A percentile compares a stretch with the other conserved stretches of the same genome.
phyloP scores from a whole-genome alignment of 2,888 invertebrate species.

The Polydrusus tereticollis region DNA sequence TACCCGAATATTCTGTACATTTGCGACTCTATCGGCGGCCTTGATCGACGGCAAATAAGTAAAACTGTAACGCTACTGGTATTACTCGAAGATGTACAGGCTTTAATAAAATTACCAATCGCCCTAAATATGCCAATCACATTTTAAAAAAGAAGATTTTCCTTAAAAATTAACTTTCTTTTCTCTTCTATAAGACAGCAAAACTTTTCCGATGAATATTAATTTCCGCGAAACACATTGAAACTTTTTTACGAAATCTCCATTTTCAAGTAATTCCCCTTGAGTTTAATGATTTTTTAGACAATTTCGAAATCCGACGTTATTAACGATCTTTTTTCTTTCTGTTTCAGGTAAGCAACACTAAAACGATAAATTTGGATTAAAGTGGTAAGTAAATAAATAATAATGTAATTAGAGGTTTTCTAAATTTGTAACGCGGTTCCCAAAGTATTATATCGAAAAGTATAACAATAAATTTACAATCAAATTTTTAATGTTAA shows the following conservation, averaged over 20 bases:
- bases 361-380: background rate
- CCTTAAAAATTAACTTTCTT: background rate
- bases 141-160: background rate
- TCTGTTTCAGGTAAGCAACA: conserved; percentile 3
- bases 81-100: no score
- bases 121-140: no score
- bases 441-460: no score
- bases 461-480: no score
- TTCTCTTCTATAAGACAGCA: background rate
- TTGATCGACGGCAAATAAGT: no score
- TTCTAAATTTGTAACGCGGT: no score
- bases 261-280: background rate
- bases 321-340: conserved; percentile 7
- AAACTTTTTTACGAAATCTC: background rate
- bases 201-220: conserved; percentile 1
- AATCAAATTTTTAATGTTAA: no score
- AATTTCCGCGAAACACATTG: background rate
- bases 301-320: background rate
- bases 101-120: no score
- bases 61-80: no score
- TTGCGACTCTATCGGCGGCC: no score
- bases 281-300: conserved; percentile 8
- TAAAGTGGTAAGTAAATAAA: background rate
- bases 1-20: no score
- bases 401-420: no score